phyloP scores from a whole-genome alignment of 2,113 vertebrate genomes.

The Nannobrachium achirus region DNA sequence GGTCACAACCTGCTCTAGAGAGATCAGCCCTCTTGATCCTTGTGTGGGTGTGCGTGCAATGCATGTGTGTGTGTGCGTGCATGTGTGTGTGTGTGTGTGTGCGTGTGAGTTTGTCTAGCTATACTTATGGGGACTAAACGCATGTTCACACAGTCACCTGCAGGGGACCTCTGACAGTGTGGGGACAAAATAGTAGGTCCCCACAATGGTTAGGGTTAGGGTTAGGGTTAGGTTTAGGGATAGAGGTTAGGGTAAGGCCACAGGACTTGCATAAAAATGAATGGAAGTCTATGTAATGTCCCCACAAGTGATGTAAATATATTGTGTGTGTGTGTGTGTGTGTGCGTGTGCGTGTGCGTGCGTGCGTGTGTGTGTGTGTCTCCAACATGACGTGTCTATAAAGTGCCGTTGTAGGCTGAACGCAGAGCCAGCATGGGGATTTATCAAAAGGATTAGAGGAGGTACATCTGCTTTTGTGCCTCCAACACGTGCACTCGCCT shows the following conservation, averaged over 20 bases:
- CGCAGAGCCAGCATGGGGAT: slow-evolving; percentile 59
- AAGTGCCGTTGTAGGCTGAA: slow-evolving; percentile 37
- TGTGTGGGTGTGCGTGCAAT: not conserved
- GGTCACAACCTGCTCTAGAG: slow-evolving; percentile 1
- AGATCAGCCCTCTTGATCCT: slow-evolving; percentile 27
- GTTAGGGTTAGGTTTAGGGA: too few relatives aligned
- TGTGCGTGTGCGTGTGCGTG: slow-evolving; percentile 26
- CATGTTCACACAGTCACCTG: too few relatives aligned
- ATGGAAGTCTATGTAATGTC: too few relatives aligned
- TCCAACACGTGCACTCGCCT: slow-evolving; percentile 39
- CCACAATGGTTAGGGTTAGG: too few relatives aligned
- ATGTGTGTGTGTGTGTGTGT: not conserved
- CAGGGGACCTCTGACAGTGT: too few relatives aligned
- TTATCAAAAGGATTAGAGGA: slow-evolving; percentile 71
- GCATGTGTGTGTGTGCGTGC: not conserved
- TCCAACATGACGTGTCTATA: not conserved
- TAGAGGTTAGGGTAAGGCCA: too few relatives aligned
- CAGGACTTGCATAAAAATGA: too few relatives aligned
- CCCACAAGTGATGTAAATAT: too few relatives aligned
- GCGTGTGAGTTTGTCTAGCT: too few relatives aligned
- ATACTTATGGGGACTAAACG: too few relatives aligned
- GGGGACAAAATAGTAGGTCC: too few relatives aligned
- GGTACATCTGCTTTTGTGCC: slow-evolving; percentile 60
- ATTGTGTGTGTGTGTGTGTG: slow-evolving; percentile 18
- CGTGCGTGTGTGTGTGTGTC: not conserved